These are phyloP conservation scores for Frankliniella fusca DNA, from an alignment of 2,888 invertebrate genomes.

Conservation along the genomic window DNA sequence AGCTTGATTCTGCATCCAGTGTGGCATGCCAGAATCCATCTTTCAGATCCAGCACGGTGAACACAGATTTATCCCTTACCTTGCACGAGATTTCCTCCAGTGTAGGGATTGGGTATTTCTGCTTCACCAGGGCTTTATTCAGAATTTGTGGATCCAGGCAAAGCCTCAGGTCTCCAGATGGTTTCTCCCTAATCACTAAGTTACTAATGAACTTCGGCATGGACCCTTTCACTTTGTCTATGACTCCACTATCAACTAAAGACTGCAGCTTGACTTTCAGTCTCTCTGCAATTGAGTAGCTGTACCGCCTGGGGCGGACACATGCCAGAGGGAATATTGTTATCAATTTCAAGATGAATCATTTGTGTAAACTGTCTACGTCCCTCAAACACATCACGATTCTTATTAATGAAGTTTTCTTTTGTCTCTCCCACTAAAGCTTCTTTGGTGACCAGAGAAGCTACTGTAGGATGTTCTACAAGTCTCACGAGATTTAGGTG, in stretches of 20 bases:
- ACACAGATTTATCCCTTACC: too few relatives aligned
- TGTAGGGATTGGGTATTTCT: slow-evolving; percentile 36
- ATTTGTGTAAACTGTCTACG: background rate
- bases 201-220: slow-evolving; percentile 34
- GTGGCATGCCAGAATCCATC: too few relatives aligned
- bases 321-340: background rate
- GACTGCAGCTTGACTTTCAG: too few relatives aligned
- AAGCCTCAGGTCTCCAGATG: slow-evolving; percentile 37
- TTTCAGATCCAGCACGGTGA: too few relatives aligned
- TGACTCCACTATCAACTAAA: background rate
- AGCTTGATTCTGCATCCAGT: background rate
- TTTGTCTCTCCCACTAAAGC: background rate
- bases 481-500: background rate
- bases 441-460: background rate
- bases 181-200: slow-evolving; percentile 37
- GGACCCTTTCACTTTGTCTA: background rate
- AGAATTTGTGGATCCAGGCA: slow-evolving; percentile 39
- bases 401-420: background rate
- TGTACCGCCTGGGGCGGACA: background rate
- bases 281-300: background rate
- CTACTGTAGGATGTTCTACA: background rate
- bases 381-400: background rate
- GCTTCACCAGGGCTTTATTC: slow-evolving; percentile 37
- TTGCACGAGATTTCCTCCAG: too few relatives aligned
- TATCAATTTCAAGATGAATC: background rate